A percentile compares a stretch with the other conserved stretches of the same genome.
Evolutionary conservation across 2,113 vertebrate species (phyloP).

Genomic region (Hippocampus zosterae): DNA sequence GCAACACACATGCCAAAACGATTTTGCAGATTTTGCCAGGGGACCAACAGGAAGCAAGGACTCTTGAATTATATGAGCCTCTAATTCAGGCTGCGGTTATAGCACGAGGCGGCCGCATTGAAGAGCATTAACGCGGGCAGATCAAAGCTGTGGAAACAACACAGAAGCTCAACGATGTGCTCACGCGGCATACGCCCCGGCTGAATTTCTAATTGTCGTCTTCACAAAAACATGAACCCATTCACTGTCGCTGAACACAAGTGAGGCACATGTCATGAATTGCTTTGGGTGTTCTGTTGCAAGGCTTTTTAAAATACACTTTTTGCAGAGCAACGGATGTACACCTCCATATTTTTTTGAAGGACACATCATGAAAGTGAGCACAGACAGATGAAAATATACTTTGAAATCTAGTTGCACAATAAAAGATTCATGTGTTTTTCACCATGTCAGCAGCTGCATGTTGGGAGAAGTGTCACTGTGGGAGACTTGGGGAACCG

Average conservation of each 20-base stretch:
- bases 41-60: slow-evolving; percentile 44
- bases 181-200: slow-evolving; percentile 38
- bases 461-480: not conserved
- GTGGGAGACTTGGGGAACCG: slow-evolving; percentile 4
- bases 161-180: slow-evolving; percentile 43
- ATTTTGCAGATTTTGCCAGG: slow-evolving; percentile 42
- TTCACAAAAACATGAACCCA: slow-evolving; percentile 40
- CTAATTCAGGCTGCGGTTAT: slow-evolving; percentile 1
- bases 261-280: not conserved
- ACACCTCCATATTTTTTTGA: not conserved
- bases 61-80: slow-evolving; percentile 27
- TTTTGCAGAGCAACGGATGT: not conserved
- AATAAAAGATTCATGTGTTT: slow-evolving; percentile 45
- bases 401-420: slow-evolving; percentile 23
- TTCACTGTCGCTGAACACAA: slow-evolving; percentile 31
- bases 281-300: not conserved
- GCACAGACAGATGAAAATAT: not conserved
- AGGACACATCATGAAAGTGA: slow-evolving; percentile 18
- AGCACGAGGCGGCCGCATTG: slow-evolving; percentile 31
- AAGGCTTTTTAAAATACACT: not conserved
- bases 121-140: slow-evolving; percentile 41
- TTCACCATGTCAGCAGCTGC: slow-evolving; percentile 31
- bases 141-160: slow-evolving; percentile 63
- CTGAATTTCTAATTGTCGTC: slow-evolving; percentile 52
- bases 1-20: slow-evolving; percentile 45